Percentiles rank a stretch among this genome's conserved stretches.
phyloP scores from a whole-genome alignment of 2,888 invertebrate genomes.

The Drosophila fulvimacula region DNA sequence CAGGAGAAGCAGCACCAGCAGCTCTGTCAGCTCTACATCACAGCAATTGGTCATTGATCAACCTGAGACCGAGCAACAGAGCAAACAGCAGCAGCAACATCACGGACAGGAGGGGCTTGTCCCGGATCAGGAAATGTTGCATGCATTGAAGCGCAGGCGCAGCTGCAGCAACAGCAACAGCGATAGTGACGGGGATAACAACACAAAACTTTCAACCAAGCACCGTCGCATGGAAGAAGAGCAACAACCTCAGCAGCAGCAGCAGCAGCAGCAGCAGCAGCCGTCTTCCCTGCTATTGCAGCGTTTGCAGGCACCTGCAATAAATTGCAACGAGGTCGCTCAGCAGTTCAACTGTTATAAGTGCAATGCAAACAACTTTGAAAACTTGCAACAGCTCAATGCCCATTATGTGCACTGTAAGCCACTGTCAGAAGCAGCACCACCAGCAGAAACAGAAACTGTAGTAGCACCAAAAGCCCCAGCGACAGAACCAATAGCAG shows the following conservation, averaged over 20 bases:
- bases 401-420: constrained; percentile 88
- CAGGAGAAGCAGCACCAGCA: constrained; percentile 45
- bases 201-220: constrained; percentile 10
- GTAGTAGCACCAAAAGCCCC: constrained; percentile 84
- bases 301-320: constrained; percentile 54
- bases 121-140: constrained; percentile 66
- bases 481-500: constrained; percentile 34
- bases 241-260: neutral
- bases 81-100: constrained; percentile 38
- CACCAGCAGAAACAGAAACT: neutral
- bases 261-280: constrained; percentile 6
- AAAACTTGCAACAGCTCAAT: constrained; percentile 88
- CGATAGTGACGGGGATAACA: neutral
- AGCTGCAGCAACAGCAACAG: constrained; percentile 26
- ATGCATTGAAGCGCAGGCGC: constrained; percentile 32
- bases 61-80: constrained; percentile 72
- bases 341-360: constrained; percentile 86
- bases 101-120: constrained; percentile 22
- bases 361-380: constrained; percentile 89
- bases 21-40: constrained; percentile 80
- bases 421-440: constrained; percentile 56
- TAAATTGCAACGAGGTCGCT: neutral
- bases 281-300: constrained; percentile 54
- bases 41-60: constrained; percentile 84
- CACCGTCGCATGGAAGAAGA: constrained; percentile 13